Base-by-base conservation (phyloP, 1,140 invertebrate genomes). In the Scaptomyza graminum region DNA sequence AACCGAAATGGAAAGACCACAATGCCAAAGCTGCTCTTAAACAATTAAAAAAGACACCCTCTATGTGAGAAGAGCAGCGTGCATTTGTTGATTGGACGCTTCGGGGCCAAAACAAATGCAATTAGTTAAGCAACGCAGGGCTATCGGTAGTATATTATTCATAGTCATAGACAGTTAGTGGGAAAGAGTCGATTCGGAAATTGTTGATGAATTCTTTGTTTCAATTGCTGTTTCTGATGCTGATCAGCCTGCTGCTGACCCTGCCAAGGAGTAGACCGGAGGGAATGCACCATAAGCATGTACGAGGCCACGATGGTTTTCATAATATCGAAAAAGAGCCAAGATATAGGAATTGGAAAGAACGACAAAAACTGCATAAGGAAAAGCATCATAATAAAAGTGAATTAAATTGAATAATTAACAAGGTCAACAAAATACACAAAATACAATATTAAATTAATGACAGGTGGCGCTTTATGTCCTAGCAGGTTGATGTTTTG, bases 1-100 rank as follows among this genome's bases (percentile, higher is more conserved):
- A 85, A 15, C 46, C 64, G 2, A 46, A 57, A 25, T 85, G 81
- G 82, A 85, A 85, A 9, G 67, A 85, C 54, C n/a, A 71, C 25
- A 18, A 47, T 3, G 11, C 2, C 3, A 7, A 16, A 15, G 7
- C 18, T 34, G 31, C 1, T 9, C 37, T 15, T 50, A 57, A 50
- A 18, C 22, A 69, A 56, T 64, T 44, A 44, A 2, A 37, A 43
- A 49, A 71, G 28, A 47, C 34, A 74, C 47, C 37, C 59, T 70
- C 31, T 70, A 49, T 16, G 39, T n/a, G 22, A 13, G 9, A 18
- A 16, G 13, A 15, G 37, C n/a, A 39, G 52, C 64, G 43, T 56
- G 16, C 25, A 56, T 3, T 15, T 57, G 12, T 57, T 57, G 49
- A 70, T 63, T 74, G 18, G 22, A 28, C n/a, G 15, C 16, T 16